Evolutionary conservation across 2,113 vertebrate species (phyloP), one percentile per base, ranked within the genome.

Genomic region (Barnardius zonarius): DNA sequence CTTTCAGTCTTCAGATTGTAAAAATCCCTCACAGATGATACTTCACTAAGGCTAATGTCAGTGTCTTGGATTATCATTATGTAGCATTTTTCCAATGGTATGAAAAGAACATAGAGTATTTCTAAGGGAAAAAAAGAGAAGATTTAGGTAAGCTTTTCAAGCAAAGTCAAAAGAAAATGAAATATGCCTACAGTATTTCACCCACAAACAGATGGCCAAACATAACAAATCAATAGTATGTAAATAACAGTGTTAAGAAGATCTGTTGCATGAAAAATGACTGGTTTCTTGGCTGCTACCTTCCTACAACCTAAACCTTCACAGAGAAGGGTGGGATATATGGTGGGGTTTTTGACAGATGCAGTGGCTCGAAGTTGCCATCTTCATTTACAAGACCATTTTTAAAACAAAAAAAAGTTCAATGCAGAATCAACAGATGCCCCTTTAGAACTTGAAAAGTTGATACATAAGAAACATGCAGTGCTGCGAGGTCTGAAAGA

Each of bases 191-290:
- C 63, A 96, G 54, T 88, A 92, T 94, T 97, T 97, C 79, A 95
- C 94, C 85, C 67, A 87, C 88, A 97, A 97, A 88, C 97, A 98
- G 96, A 98, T 98, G 97, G 97, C 78, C 81, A 95, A 89, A 97
- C 88, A 97, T 96, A 97, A 87, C 91, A 97, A 98, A 98, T 97
- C 95, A 97, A 96, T 94, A 96, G 64, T 97, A 97, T 96, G 95
- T 96, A 98, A 97, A 98, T 97, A 96, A 88, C 52, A 85, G 17
- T 90, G 86, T 90, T 95, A 91, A 83, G 93, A 93, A 80, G 91
- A 92, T 94, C 93, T 95, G 86, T 80, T 83, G 80, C 84, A 94
- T 90, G 64, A 97, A 96, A 97, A 97, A 95, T 92, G 68, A 59
- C 94, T 93, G 59, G 30, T 93, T 97, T 92, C 69, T 97, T 89